Conservation (phyloP, 1,140 invertebrate genomes). For the Scaptomyza hsui region DNA sequence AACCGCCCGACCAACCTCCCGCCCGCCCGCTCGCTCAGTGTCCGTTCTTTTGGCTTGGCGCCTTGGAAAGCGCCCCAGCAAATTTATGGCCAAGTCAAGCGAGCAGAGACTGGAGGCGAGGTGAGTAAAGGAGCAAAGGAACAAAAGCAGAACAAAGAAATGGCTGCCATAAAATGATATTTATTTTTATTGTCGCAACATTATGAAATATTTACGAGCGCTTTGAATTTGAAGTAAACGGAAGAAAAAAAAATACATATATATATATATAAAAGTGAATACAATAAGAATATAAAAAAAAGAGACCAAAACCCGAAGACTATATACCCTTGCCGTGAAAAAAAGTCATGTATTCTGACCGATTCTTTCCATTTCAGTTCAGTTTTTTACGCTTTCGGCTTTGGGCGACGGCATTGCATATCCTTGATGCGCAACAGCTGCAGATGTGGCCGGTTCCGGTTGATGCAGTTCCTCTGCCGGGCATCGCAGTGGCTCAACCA, state of each 20-base stretch:
- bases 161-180: slow-evolving; percentile 76
- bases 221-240: slow-evolving; percentile 57
- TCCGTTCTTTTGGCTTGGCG: slow-evolving; percentile 28
- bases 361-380: background rate
- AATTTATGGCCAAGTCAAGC: slow-evolving; percentile 66
- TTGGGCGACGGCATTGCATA: slow-evolving; percentile 11
- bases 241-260: background rate
- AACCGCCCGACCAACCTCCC: slow-evolving; percentile 14
- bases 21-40: background rate
- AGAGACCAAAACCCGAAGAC: background rate
- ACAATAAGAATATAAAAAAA: background rate
- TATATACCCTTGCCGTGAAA: background rate
- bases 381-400: no score
- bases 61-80: slow-evolving; percentile 29
- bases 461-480: slow-evolving; percentile 36
- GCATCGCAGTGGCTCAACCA: slow-evolving; percentile 41
- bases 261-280: slow-evolving; percentile 8
- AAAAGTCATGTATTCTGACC: no score
- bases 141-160: slow-evolving; percentile 51
- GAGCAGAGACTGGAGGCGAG: slow-evolving; percentile 8
- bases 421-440: slow-evolving; percentile 28
- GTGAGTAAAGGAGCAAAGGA: background rate
- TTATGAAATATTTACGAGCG: slow-evolving; percentile 76
- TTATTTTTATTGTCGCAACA: slow-evolving; percentile 79
- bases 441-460: background rate